Percentiles rank a stretch among this genome's conserved stretches.
Conservation (phyloP, 2,797 vertebrate species). For the Carcharodon carcharias region DNA sequence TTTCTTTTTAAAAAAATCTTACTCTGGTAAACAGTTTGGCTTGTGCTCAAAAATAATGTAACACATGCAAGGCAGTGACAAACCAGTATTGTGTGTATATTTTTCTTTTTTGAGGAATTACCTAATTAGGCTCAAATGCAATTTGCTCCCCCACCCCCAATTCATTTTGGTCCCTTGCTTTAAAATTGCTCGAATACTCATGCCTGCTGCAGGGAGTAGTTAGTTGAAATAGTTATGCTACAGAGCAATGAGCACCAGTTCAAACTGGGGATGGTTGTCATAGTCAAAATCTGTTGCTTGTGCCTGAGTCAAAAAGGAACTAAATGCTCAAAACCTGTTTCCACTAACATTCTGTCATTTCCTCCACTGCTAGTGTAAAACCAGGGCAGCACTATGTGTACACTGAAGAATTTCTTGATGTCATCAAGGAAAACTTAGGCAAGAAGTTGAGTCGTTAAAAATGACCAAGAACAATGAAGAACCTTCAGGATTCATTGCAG, state of each 20-base stretch:
- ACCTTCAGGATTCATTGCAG: neutral
- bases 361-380: conserved; percentile 27
- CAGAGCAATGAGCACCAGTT: neutral
- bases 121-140: neutral
- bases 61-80: neutral
- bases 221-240: neutral
- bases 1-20: neutral
- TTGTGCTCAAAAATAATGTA: neutral
- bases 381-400: conserved; percentile 12
- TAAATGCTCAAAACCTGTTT: neutral
- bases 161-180: neutral
- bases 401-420: conserved; percentile 36
- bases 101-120: neutral
- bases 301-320: neutral
- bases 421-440: conserved; percentile 24
- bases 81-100: neutral
- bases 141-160: neutral
- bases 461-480: neutral
- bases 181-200: neutral
- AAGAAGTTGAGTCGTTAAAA: conserved; percentile 27
- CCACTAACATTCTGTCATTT: conserved; percentile 15
- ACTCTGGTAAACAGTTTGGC: neutral
- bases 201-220: neutral
- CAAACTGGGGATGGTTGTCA: neutral
- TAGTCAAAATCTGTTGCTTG: neutral